Evolutionary conservation across 2,888 invertebrate genomes (phyloP), one percentile per base, ranked within the genome.

Genomic region (Dione juno): DNA sequence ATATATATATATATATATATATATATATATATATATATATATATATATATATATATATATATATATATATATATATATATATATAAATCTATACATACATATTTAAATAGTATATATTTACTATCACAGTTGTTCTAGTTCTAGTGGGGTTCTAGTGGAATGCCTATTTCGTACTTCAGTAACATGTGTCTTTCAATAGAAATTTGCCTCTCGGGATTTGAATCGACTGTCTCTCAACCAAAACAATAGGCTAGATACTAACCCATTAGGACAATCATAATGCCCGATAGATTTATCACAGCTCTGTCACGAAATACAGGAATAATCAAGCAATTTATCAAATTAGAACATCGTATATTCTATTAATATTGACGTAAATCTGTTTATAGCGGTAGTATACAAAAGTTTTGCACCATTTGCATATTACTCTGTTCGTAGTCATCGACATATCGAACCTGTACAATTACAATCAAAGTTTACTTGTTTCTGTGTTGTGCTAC

Each of bases 381-480:
- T 57, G 57, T 40, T 57, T 57, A 40, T 40, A 21, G 16, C 6
- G 10, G 50, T 50, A 57, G 37, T 57, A 40, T 37, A 16, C 57
- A 16, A 37, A 57, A 57, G 57, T 57, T 16, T 57, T 10, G 21
- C 11, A 2, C 21, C n/a, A 53, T 65, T 53, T 28, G 52, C 65
- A 65, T 65, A 65, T 53, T 53, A 65, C 41, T 11, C 10, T 45
- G 43, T 54, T 16, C 28, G 35, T 35, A 54, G 57, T 57, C 57
- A 66, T 66, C 43, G 43, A 28, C 66, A 54, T 54, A 52, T 66
- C 40, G 52, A 52, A 52, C 64, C 48, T 65, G 28, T 66, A 66
- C 66, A 54, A 45, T 54, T 40, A 43, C 54, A 57, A 57, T 57
- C 66, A 54, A 66, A 66, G 66, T 66, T 66, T 66, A 52, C 54